A percentile compares a stretch with the other conserved stretches of the same genome.
Conservation (phyloP, 1,140 invertebrate species). For the Leptinotarsa undecemlineata region DNA sequence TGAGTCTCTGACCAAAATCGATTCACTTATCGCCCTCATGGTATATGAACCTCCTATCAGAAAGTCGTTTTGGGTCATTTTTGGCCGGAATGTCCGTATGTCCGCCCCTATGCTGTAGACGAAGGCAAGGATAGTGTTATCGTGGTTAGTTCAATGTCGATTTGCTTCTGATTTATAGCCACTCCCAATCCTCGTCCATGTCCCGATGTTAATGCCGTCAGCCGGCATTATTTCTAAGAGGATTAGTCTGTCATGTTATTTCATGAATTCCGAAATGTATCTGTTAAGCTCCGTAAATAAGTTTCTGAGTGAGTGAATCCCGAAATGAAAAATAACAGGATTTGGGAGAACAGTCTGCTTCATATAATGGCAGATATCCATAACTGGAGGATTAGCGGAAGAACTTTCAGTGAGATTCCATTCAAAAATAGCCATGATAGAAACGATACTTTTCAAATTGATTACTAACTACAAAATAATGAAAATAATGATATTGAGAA, state of each 20-base stretch:
- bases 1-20: too few relatives aligned
- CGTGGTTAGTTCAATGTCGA: neutral
- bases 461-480: too few relatives aligned
- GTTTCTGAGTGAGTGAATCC: neutral
- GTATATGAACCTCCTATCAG: too few relatives aligned
- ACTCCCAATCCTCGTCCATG: neutral
- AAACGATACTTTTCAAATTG: too few relatives aligned
- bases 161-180: neutral
- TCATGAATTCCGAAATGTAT: neutral
- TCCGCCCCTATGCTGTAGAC: neutral
- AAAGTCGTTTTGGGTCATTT: too few relatives aligned
- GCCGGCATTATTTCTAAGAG: constrained; percentile 1
- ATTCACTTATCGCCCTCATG: too few relatives aligned
- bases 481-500: too few relatives aligned
- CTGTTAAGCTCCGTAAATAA: neutral
- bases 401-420: too few relatives aligned
- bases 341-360: constrained; percentile 2
- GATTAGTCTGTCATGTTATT: neutral
- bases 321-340: neutral
- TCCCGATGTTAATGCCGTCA: neutral
- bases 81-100: neutral
- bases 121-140: neutral
- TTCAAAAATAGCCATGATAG: too few relatives aligned
- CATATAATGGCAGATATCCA: neutral
- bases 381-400: neutral